A percentile compares a stretch with the other conserved stretches of the same genome.
phyloP scores from a whole-genome alignment of 2,113 vertebrate genomes.

The Thermophis baileyi region DNA sequence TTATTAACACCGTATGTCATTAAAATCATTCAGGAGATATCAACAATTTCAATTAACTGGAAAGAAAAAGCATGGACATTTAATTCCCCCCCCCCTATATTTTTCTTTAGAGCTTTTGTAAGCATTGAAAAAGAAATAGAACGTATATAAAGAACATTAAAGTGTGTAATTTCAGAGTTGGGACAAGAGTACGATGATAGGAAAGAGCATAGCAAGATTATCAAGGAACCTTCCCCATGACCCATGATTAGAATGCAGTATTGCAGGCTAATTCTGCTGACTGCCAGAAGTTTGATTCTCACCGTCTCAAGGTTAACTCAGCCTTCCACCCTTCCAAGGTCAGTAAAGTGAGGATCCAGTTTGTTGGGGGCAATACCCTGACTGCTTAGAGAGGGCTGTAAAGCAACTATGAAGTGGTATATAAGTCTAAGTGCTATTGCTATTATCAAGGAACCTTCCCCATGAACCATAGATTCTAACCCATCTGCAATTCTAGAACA shows the following conservation, averaged over 20 bases:
- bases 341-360: no score
- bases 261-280: no score
- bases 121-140: neutral
- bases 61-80: neutral
- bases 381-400: no score
- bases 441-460: neutral
- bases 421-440: no score
- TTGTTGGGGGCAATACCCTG: no score
- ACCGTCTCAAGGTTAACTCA: no score
- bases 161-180: neutral
- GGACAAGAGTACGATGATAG: neutral
- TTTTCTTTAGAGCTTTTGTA: neutral
- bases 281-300: no score
- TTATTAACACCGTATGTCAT: constrained; percentile 6
- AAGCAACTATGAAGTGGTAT: no score
- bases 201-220: neutral
- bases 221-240: no score
- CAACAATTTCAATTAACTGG: neutral
- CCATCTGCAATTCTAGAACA: neutral
- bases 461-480: neutral
- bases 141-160: neutral
- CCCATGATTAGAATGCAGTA: no score
- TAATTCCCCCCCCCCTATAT: neutral
- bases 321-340: no score
- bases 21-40: constrained; percentile 19